Conservation (phyloP, 2,888 invertebrate species). For the Apotomis capreana region DNA sequence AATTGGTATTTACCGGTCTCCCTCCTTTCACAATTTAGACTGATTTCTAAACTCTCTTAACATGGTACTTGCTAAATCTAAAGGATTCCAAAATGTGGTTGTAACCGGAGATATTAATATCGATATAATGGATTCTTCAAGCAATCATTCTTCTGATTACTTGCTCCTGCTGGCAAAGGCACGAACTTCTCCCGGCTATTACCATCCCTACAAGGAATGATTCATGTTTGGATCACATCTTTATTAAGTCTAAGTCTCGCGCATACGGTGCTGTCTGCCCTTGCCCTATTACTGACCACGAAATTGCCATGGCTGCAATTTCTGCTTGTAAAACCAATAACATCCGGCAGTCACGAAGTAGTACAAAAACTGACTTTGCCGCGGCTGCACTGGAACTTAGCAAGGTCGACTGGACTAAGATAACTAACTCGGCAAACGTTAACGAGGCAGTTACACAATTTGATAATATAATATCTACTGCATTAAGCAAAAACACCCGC, state of each 20-base stretch:
- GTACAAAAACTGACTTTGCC: too few species aligned
- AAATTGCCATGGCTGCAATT: too few species aligned
- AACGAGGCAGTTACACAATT: background rate
- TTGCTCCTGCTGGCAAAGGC: too few species aligned
- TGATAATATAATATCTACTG: background rate
- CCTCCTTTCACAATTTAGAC: constrained; percentile 1
- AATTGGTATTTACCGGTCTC: constrained; percentile 19
- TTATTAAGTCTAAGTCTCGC: background rate
- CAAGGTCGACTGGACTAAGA: background rate
- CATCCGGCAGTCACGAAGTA: too few species aligned
- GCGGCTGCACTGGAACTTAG: too few species aligned
- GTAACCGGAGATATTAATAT: background rate
- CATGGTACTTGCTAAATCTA: background rate
- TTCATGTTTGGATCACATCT: background rate
- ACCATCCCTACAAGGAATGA: background rate
- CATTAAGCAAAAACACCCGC: too few species aligned
- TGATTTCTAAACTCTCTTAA: background rate
- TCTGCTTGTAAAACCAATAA: too few species aligned
- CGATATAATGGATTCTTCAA: background rate
- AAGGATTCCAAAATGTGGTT: background rate
- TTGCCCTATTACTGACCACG: background rate
- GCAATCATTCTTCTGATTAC: too few species aligned
- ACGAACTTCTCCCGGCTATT: background rate
- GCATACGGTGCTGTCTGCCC: background rate
- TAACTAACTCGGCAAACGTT: background rate